Evolutionary conservation across 2,797 vertebrate genomes (phyloP), one percentile per base, ranked within the genome.

Genomic region (Urocyon cinereoargenteus): DNA sequence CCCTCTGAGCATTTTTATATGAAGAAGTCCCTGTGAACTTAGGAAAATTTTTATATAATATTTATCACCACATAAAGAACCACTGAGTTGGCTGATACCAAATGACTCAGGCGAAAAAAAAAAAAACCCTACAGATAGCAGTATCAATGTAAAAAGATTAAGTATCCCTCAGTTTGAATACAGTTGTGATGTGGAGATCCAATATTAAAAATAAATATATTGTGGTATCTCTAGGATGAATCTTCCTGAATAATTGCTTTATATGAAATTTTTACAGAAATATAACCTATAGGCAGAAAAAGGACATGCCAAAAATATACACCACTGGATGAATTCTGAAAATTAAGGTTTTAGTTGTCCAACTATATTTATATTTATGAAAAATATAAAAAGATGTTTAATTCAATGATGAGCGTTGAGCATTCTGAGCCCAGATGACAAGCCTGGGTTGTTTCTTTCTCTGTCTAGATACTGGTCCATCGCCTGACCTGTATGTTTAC

Each of bases 401-500:
- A 61, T 31, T 61, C 70, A 14, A 2, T 45, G 34, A 36, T 57
- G 49, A 49, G 8, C 64, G 2, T 0, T 45, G 75, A 31, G 21
- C n/a, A 16, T 70, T 61, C 61, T 45, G 66, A 90, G 22, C 14
- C 64, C 55, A 18, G 49, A 64, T 84, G 21, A 94, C 4, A 34
- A 49, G 8, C 40, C 19, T 9, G 15, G 40, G 36, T 59, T 81
- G 1, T 89, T 72, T 75, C 62, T 93, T 64, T 89, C 84, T 95
- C 78, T 92, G 3, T 96, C 75, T 93, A 90, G 94, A 95, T 86
- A 98, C 99, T 97, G 94, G 97, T 57, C 98, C 83, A 6, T 34
- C 97, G 21, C 96, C 98, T 18, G 99, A 99, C 24, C 97, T 87
- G 0, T 99, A 99, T 4, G 99, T 99, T 79, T 99, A 99, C 98